Conservation (phyloP, 2,888 invertebrate species). For the Rotaria magnacalcarata region DNA sequence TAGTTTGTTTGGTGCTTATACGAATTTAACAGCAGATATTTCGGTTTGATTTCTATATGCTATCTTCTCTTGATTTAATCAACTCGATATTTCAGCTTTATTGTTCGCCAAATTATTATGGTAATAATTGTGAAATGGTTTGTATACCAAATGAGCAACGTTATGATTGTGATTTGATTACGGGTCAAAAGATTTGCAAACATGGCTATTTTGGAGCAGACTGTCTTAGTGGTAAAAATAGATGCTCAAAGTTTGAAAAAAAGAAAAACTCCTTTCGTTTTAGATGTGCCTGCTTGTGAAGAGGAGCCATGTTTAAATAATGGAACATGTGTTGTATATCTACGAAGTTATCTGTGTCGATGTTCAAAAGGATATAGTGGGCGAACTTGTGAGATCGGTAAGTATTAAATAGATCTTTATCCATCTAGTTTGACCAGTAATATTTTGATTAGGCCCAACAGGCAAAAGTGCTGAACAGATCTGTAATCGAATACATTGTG, state of each 20-base stretch:
- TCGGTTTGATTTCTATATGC: background rate
- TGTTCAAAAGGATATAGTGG: constrained; percentile 45
- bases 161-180: constrained; percentile 38
- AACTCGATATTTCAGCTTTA: constrained; percentile 32
- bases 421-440: background rate
- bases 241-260: background rate
- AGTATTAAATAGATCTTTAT: background rate
- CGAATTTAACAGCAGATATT: constrained; percentile 38
- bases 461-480: background rate
- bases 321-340: constrained; percentile 40
- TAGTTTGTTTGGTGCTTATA: constrained; percentile 44
- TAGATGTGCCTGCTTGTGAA: constrained; percentile 40
- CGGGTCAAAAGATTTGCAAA: constrained; percentile 40
- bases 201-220: constrained; percentile 39
- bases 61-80: background rate
- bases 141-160: constrained; percentile 34
- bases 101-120: constrained; percentile 42
- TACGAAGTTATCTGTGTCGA: constrained; percentile 39
- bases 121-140: constrained; percentile 35
- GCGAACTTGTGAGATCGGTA: constrained; percentile 43
- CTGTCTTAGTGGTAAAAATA: constrained; percentile 39
- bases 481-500: background rate
- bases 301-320: constrained; percentile 42
- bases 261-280: background rate
- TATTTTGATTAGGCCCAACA: background rate